Evolutionary conservation across 2,113 vertebrate species (phyloP).

Genomic region (Physeter macrocephalus): DNA sequence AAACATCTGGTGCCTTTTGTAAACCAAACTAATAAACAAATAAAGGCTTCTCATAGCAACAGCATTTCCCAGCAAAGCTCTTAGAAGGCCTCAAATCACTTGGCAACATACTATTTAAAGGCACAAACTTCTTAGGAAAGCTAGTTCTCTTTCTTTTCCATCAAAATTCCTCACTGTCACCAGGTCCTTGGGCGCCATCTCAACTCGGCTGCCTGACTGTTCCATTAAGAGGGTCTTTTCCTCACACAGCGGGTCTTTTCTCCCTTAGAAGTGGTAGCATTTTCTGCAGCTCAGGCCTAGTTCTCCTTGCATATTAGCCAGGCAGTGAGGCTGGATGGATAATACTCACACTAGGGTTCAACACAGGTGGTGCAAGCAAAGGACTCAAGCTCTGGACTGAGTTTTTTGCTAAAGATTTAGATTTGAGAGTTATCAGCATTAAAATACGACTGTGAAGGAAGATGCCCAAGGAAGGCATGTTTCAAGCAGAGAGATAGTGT

Average conservation of each 20-base stretch:
- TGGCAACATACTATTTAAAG: constrained; percentile 64
- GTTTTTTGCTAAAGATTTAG: not conserved
- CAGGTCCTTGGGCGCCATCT: not conserved
- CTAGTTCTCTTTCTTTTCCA: not conserved
- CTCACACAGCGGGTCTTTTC: not conserved
- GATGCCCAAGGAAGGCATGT: not conserved
- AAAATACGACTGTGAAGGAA: not conserved
- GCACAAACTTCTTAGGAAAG: constrained; percentile 18
- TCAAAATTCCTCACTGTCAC: constrained; percentile 21
- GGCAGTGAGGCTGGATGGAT: not conserved
- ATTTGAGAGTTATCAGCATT: not conserved
- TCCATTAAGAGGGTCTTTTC: not conserved
- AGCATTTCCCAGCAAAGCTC: constrained; percentile 71
- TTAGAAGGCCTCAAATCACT: constrained; percentile 48
- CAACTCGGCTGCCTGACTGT: not conserved
- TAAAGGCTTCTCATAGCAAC: constrained; percentile 69
- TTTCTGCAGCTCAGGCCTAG: not conserved
- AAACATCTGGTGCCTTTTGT: constrained; percentile 74
- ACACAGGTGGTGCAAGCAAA: not conserved
- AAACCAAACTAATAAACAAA: constrained; percentile 74
- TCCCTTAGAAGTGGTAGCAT: not conserved
- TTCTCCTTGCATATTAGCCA: not conserved
- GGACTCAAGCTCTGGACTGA: not conserved
- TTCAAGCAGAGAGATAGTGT: not conserved
- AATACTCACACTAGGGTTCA: not conserved